These are phyloP conservation scores for Phyto melanocephala DNA, from an alignment of 2,888 invertebrate genomes.

Conservation along the genomic window DNA sequence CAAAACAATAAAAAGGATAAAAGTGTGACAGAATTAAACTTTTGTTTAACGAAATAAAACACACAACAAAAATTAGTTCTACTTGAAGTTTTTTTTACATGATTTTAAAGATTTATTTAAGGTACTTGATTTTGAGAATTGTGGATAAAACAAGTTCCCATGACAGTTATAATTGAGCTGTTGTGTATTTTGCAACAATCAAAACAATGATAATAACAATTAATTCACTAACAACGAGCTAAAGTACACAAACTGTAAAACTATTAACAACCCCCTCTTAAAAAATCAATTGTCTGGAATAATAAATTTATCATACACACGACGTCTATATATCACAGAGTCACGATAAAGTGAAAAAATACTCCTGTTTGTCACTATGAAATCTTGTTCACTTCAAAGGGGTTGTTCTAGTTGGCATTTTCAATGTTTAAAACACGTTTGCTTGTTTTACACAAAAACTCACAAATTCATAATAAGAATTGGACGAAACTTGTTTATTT, in stretches of 20 bases:
- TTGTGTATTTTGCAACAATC: constrained; percentile 65
- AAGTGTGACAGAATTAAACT: no score
- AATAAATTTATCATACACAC: constrained; percentile 71
- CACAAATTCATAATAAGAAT: background rate
- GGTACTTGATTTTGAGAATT: constrained; percentile 48
- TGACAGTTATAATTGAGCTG: constrained; percentile 32
- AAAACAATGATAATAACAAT: constrained; percentile 71
- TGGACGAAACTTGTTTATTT: constrained; percentile 5
- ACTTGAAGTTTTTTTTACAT: constrained; percentile 17
- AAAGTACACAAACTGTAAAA: constrained; percentile 35
- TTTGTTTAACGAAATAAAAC: constrained; percentile 3
- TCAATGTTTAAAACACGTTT: constrained; percentile 52
- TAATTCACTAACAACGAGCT: constrained; percentile 67
- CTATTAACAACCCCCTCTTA: constrained; percentile 69
- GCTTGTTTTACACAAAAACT: background rate
- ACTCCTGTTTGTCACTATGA: constrained; percentile 11
- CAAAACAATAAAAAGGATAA: background rate
- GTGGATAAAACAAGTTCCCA: constrained; percentile 44
- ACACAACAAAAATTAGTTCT: constrained; percentile 42
- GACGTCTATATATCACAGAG: constrained; percentile 64
- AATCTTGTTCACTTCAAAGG: constrained; percentile 24
- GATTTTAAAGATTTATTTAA: background rate
- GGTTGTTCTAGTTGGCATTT: constrained; percentile 59
- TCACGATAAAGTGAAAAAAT: constrained; percentile 13
- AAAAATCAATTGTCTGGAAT: constrained; percentile 74